A percentile compares a stretch with the other conserved stretches of the same genome.
Conservation (phyloP, 2,888 invertebrate species). For the Neocrepidodera transversa region DNA sequence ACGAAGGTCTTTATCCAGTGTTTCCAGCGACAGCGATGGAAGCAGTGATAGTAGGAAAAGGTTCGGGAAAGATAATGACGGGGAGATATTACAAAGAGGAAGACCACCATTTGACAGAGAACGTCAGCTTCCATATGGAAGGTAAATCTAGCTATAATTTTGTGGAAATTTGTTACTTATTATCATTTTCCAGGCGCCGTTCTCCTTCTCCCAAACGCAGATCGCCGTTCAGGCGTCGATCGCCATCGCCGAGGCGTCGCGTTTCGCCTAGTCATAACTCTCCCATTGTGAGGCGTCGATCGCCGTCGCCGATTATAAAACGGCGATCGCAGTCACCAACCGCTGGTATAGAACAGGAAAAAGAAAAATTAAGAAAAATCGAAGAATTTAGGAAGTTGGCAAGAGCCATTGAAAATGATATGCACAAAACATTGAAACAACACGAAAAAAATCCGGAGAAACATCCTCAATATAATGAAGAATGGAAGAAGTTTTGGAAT, state of each 20-base stretch:
- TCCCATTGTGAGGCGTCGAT: slow-evolving; percentile 30
- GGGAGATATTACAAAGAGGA: slow-evolving; percentile 12
- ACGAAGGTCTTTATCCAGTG: slow-evolving; percentile 62
- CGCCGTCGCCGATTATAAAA: background rate
- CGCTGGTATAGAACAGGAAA: slow-evolving; percentile 39
- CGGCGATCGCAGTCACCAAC: slow-evolving; percentile 23
- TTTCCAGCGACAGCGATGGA: slow-evolving; percentile 60
- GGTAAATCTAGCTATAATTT: too few relatives aligned
- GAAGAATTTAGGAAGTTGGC: slow-evolving; percentile 64
- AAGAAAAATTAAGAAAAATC: slow-evolving; percentile 58
- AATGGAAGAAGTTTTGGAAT: slow-evolving; percentile 93
- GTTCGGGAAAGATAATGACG: background rate
- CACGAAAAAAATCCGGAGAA: slow-evolving; percentile 88
- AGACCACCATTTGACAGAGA: slow-evolving; percentile 12
- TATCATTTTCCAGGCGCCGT: slow-evolving; percentile 11
- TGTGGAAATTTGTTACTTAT: too few relatives aligned
- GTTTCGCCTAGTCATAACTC: too few relatives aligned
- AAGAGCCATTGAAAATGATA: slow-evolving; percentile 64
- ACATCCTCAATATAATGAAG: slow-evolving; percentile 85
- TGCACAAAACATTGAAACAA: slow-evolving; percentile 72
- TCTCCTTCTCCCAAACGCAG: slow-evolving; percentile 9
- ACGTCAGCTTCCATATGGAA: slow-evolving; percentile 28
- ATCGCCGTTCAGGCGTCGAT: slow-evolving; percentile 27
- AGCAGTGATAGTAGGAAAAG: slow-evolving; percentile 47
- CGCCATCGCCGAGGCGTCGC: slow-evolving; percentile 30